A percentile compares a stretch with the other conserved stretches of the same genome.
Conservation (phyloP, 2,888 invertebrate genomes). For the Conomelus anceps region DNA sequence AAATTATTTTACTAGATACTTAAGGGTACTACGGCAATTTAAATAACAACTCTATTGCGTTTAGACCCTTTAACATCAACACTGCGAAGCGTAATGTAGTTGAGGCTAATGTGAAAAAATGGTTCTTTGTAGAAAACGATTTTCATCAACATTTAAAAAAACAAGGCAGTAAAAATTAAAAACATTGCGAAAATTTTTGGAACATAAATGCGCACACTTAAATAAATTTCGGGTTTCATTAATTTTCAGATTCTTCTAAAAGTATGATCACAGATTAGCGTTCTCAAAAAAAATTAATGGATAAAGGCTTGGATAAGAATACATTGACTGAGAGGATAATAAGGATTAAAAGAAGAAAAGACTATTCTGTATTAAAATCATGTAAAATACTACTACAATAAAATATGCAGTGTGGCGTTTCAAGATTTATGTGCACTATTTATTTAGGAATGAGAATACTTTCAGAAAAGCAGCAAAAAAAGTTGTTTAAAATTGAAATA, state of each 20-base stretch:
- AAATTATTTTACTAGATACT: background rate
- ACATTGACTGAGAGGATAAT: too few relatives aligned
- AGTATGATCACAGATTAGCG: background rate
- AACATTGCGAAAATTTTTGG: too few relatives aligned
- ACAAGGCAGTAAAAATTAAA: background rate
- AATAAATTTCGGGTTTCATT: background rate
- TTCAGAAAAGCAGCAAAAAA: too few relatives aligned
- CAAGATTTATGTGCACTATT: too few relatives aligned
- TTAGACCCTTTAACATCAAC: background rate
- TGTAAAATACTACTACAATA: too few relatives aligned
- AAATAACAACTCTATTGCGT: background rate
- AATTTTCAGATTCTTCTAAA: background rate
- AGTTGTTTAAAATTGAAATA: too few relatives aligned
- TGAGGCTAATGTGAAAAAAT: background rate
- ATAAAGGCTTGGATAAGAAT: too few relatives aligned
- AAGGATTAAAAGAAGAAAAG: too few relatives aligned
- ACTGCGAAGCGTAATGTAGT: background rate
- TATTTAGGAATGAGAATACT: too few relatives aligned
- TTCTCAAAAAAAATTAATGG: background rate
- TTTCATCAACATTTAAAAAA: background rate
- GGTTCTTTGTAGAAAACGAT: background rate
- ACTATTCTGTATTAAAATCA: too few relatives aligned
- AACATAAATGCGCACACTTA: background rate
- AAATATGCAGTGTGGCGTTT: too few relatives aligned
- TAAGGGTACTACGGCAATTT: background rate